phyloP scores from a whole-genome alignment of 2,113 vertebrate genomes.

The Dasyurus viverrinus region DNA sequence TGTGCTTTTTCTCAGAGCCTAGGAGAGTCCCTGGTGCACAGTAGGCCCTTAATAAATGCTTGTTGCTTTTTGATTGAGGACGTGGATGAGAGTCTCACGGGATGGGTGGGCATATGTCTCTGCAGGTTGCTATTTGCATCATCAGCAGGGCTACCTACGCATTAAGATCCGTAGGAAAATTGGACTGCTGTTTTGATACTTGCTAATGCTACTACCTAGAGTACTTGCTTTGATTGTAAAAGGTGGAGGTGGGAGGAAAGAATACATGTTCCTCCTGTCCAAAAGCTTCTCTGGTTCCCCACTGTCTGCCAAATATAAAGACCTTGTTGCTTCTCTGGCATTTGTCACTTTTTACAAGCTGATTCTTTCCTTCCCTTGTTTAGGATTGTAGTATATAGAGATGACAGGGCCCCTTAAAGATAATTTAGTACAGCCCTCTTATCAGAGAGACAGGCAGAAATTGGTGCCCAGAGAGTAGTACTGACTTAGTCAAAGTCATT shows the following conservation, averaged over 20 bases:
- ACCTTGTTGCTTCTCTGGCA: background rate
- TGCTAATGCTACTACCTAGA: conserved; percentile 7
- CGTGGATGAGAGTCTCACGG: background rate
- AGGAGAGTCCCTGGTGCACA: background rate
- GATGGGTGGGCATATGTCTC: background rate
- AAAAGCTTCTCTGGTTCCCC: background rate
- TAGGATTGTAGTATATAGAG: background rate
- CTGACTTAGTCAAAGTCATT: too few species aligned
- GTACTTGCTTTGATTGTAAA: conserved; percentile 30
- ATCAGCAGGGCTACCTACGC: background rate
- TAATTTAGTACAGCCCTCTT: too few species aligned
- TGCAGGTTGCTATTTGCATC: background rate
- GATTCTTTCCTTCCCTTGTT: background rate
- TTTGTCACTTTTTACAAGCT: background rate
- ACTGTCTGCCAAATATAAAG: background rate
- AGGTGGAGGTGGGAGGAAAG: conserved; percentile 31
- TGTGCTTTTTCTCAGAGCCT: background rate
- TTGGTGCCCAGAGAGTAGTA: too few species aligned
- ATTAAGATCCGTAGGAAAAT: background rate
- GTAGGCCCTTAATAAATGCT: background rate
- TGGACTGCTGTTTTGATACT: conserved; percentile 39
- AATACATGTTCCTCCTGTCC: background rate
- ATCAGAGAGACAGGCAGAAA: too few species aligned
- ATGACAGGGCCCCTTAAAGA: too few species aligned
- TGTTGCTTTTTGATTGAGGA: background rate